Evolutionary conservation across 2,113 vertebrate genomes (phyloP).

Genomic region (Dissostichus mawsoni): DNA sequence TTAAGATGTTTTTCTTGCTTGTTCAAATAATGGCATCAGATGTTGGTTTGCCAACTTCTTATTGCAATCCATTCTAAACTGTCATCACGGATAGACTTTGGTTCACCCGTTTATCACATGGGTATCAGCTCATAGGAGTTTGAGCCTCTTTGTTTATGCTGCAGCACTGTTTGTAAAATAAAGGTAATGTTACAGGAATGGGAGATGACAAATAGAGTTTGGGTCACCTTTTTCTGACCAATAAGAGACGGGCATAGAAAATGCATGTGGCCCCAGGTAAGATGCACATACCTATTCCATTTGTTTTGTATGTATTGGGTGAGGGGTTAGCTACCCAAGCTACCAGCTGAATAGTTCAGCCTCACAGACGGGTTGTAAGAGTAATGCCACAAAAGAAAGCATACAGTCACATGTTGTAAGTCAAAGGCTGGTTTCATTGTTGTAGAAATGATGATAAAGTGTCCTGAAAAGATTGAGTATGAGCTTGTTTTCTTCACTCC

Average conservation of each 20-base stretch:
- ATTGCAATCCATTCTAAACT: conserved; percentile 75
- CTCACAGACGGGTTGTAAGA: not conserved
- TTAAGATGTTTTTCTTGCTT: conserved; percentile 81
- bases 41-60: conserved; percentile 85
- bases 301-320: conserved; percentile 1
- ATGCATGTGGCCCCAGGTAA: conserved; percentile 76
- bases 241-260: conserved; percentile 47
- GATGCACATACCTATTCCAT: conserved; percentile 14
- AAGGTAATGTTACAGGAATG: conserved; percentile 45
- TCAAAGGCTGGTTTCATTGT: not conserved
- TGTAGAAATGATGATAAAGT: conserved; percentile 6
- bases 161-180: conserved; percentile 44
- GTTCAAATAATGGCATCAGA: conserved; percentile 79
- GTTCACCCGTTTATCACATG: conserved; percentile 47
- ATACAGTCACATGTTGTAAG: conserved; percentile 14
- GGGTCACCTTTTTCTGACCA: not conserved
- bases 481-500: conserved; percentile 40
- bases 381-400: not conserved
- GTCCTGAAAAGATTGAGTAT: not conserved
- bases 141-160: conserved; percentile 33
- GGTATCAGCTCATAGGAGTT: conserved; percentile 43
- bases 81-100: conserved; percentile 52
- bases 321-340: conserved; percentile 1
- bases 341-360: conserved; percentile 4
- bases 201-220: conserved; percentile 14